phyloP scores from a whole-genome alignment of 2,797 vertebrate species.

The Pelodytes ibericus region DNA sequence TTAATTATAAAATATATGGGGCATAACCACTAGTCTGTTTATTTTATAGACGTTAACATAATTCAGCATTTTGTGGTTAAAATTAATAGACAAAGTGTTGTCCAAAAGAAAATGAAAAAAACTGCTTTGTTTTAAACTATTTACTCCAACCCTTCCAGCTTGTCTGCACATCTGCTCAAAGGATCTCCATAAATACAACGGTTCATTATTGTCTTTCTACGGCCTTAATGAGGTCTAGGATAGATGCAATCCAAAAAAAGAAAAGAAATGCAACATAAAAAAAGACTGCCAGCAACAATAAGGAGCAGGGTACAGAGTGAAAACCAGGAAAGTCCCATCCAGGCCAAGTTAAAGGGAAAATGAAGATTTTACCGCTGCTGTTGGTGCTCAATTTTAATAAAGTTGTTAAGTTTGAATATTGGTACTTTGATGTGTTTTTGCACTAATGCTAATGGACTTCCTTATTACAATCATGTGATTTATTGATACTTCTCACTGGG shows the following conservation, averaged over 20 bases:
- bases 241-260: conserved; percentile 47
- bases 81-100: conserved; percentile 66
- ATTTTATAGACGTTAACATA: conserved; percentile 69
- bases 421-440: too few relatives aligned
- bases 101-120: conserved; percentile 59
- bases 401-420: too few relatives aligned
- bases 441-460: too few relatives aligned
- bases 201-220: conserved; percentile 55
- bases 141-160: conserved; percentile 53
- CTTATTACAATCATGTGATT: too few relatives aligned
- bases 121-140: conserved; percentile 56
- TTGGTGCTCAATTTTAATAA: too few relatives aligned
- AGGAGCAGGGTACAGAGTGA: conserved; percentile 38
- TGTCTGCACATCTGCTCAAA: conserved; percentile 46
- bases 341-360: conserved; percentile 11
- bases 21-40: conserved; percentile 61
- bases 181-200: conserved; percentile 56
- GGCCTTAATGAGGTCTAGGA: conserved; percentile 59
- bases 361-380: too few relatives aligned
- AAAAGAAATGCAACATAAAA: too few relatives aligned
- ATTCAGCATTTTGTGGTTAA: conserved; percentile 67
- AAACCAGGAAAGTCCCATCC: conserved; percentile 54
- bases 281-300: conserved; percentile 56
- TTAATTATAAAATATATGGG: conserved; percentile 68
- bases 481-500: too few relatives aligned